These are phyloP conservation scores for Aleiodes testaceus DNA, from an alignment of 2,888 invertebrate species.

Conservation along the genomic window DNA sequence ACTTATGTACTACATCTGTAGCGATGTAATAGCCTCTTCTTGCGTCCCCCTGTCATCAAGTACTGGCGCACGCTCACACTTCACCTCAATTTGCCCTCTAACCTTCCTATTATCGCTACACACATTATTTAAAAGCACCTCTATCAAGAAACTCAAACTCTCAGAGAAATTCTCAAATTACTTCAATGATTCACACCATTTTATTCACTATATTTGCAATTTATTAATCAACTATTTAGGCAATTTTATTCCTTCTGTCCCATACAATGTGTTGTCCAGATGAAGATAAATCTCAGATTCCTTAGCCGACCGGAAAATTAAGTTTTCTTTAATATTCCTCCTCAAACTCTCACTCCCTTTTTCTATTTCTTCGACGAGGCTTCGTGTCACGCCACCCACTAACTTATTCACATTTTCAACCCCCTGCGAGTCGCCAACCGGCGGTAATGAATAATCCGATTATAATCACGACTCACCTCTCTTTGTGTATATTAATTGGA, in stretches of 20 bases:
- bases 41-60: conserved; percentile 6
- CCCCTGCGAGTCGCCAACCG: conserved; percentile 46
- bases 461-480: conserved; percentile 50
- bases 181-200: conserved; percentile 9
- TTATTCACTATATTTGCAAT: neutral
- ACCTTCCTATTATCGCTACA: neutral
- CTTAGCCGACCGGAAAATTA: conserved; percentile 53
- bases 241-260: neutral
- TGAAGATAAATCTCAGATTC: conserved; percentile 47
- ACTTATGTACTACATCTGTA: conserved; percentile 32
- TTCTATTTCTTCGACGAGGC: conserved; percentile 33
- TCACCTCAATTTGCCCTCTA: neutral
- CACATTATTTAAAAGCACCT: conserved; percentile 23
- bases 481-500: conserved; percentile 53
- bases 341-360: conserved; percentile 28
- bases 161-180: conserved; percentile 10
- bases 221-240: neutral
- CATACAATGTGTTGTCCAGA: conserved; percentile 19
- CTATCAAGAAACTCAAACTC: conserved; percentile 21
- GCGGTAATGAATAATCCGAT: conserved; percentile 51
- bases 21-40: conserved; percentile 22
- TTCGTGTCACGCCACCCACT: conserved; percentile 49
- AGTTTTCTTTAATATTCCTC: conserved; percentile 42
- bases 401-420: conserved; percentile 48
- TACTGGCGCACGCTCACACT: conserved; percentile 23